Evolutionary conservation across 2,113 vertebrate genomes (phyloP).

Genomic region (Archocentrus centrarchus): DNA sequence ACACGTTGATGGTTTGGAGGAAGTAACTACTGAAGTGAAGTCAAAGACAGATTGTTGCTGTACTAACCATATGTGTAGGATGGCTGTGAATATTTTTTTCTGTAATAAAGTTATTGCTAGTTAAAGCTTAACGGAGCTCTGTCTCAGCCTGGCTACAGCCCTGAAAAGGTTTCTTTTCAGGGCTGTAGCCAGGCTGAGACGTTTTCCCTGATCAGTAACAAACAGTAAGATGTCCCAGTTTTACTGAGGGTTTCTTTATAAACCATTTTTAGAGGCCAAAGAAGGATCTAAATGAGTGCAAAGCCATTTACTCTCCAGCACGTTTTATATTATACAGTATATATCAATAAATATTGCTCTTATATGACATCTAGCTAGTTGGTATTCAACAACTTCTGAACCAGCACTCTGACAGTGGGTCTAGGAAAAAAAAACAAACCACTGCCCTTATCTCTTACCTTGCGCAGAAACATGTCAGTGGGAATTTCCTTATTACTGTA

Average conservation of each 20-base stretch:
- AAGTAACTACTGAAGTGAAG: too few species aligned
- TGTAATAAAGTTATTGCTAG: too few species aligned
- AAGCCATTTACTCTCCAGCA: neutral
- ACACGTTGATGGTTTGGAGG: too few species aligned
- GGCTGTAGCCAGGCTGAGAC: too few species aligned
- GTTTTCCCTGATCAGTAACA: too few species aligned
- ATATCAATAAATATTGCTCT: neutral
- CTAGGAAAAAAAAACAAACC: neutral
- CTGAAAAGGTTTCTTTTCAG: too few species aligned
- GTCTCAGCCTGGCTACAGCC: too few species aligned
- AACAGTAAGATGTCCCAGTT: rapidly evolving
- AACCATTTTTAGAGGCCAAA: neutral
- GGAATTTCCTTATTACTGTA: neutral
- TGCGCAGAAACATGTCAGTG: neutral
- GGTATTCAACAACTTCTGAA: neutral
- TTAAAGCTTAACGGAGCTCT: too few species aligned
- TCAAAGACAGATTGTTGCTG: too few species aligned
- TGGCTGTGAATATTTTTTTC: too few species aligned
- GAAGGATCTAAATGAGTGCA: neutral
- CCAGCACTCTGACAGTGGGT: neutral
- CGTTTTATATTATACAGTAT: too few species aligned
- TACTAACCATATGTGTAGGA: too few species aligned
- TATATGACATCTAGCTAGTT: neutral
- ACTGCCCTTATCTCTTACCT: neutral
- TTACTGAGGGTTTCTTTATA: neutral